phyloP scores from a whole-genome alignment of 92 coral and sea anemone genomes.

The Anthopleura xanthogrammica region DNA sequence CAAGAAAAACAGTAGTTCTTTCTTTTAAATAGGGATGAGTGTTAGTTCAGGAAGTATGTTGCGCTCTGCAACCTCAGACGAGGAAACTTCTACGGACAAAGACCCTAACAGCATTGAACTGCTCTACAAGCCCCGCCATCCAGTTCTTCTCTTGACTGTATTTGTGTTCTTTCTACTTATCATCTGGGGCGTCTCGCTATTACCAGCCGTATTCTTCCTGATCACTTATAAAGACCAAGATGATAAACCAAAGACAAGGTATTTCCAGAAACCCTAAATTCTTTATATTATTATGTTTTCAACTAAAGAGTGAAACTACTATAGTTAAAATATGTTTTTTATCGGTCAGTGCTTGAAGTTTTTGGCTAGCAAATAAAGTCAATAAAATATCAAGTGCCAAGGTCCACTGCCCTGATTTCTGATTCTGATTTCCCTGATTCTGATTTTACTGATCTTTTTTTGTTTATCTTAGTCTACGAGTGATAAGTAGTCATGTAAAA shows the following conservation, averaged over 20 bases:
- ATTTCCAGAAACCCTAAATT: conserved; percentile 3
- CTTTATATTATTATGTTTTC: not conserved
- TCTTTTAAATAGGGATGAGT: not conserved
- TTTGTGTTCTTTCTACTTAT: conserved; percentile 30
- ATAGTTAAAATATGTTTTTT: too few relatives aligned
- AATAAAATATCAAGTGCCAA: too few relatives aligned
- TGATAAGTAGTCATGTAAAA: too few relatives aligned
- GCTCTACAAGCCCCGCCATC: not conserved
- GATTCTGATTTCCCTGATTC: too few relatives aligned
- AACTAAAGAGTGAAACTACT: too few relatives aligned
- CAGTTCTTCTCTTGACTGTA: conserved; percentile 14
- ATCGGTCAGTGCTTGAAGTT: too few relatives aligned
- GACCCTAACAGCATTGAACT: not conserved
- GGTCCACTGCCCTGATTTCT: too few relatives aligned
- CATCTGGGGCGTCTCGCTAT: conserved; percentile 55
- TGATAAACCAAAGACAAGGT: not conserved
- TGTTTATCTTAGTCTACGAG: too few relatives aligned
- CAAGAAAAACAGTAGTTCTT: not conserved
- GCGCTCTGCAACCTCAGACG: conserved; percentile 26
- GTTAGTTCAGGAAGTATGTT: not conserved
- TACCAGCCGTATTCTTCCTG: conserved; percentile 56
- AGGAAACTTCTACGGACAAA: not conserved
- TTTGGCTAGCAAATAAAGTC: too few relatives aligned
- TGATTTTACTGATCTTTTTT: too few relatives aligned
- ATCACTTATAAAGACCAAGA: conserved; percentile 6